A percentile compares a stretch with the other conserved stretches of the same genome.
phyloP scores from a whole-genome alignment of 2,797 vertebrate species.

The Betta splendens region DNA sequence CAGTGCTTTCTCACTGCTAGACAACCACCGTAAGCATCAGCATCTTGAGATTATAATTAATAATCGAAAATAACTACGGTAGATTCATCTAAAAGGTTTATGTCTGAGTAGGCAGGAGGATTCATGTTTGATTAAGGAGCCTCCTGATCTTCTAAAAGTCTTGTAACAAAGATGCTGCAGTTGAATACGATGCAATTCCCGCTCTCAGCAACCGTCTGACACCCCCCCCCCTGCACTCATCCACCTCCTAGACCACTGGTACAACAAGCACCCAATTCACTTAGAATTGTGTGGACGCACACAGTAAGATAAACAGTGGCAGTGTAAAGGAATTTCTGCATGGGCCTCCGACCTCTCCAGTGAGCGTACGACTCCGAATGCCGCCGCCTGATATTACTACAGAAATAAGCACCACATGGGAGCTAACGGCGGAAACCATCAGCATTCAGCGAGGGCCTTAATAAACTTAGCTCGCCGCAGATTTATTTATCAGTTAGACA shows the following conservation, averaged over 20 bases:
- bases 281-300: background rate
- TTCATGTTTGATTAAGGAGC: conserved; percentile 20
- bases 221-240: background rate
- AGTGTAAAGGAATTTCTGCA: conserved; percentile 16
- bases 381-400: conserved; percentile 27
- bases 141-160: background rate
- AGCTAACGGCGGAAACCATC: conserved; percentile 47
- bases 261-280: background rate
- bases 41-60: background rate
- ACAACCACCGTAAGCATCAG: background rate
- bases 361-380: conserved; percentile 30
- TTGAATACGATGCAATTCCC: conserved; percentile 3
- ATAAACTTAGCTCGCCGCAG: conserved; percentile 58
- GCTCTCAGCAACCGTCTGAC: background rate
- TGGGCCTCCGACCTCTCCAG: conserved; percentile 16
- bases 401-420: conserved; percentile 40
- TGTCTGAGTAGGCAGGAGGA: conserved; percentile 13
- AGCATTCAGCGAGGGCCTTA: conserved; percentile 66
- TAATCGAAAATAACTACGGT: conserved; percentile 1
- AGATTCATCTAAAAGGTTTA: background rate
- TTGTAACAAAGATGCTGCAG: conserved; percentile 8
- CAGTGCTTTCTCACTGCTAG: background rate
- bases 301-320: conserved; percentile 9
- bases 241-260: background rate
- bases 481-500: conserved; percentile 63